These are phyloP conservation scores for Chloroceryle amazona DNA, from an alignment of 2,797 vertebrate species.

Conservation along the genomic window DNA sequence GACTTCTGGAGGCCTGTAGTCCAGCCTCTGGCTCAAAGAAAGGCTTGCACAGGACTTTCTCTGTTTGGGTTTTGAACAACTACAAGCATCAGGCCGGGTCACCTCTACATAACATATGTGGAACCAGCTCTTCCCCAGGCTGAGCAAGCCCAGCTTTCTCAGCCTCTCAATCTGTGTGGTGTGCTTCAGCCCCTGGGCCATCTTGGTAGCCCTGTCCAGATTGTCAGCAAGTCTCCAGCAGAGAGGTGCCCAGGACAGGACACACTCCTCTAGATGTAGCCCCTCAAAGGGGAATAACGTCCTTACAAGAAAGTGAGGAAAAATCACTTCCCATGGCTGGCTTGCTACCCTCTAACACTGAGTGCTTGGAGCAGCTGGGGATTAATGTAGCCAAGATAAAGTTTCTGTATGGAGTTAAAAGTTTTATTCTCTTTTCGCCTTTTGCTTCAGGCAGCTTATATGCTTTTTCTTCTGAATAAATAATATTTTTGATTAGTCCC, in stretches of 20 bases:
- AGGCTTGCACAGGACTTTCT: background rate
- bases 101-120: rapidly evolving
- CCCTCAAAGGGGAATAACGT: background rate
- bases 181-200: background rate
- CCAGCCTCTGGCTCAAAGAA: background rate
- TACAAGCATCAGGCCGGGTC: background rate
- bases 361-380: background rate
- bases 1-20: background rate
- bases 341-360: background rate
- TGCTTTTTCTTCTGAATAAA: background rate
- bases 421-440: background rate
- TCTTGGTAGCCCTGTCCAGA: rapidly evolving
- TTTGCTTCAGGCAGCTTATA: background rate
- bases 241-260: background rate
- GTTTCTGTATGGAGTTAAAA: background rate
- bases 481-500: background rate
- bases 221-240: no score
- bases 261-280: background rate
- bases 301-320: background rate
- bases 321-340: background rate
- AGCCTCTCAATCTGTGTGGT: background rate
- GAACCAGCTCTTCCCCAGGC: background rate
- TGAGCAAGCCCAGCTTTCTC: background rate
- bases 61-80: background rate
- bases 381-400: background rate